Conservation (phyloP, 1,140 invertebrate genomes). For the Adelges cooleyi region DNA sequence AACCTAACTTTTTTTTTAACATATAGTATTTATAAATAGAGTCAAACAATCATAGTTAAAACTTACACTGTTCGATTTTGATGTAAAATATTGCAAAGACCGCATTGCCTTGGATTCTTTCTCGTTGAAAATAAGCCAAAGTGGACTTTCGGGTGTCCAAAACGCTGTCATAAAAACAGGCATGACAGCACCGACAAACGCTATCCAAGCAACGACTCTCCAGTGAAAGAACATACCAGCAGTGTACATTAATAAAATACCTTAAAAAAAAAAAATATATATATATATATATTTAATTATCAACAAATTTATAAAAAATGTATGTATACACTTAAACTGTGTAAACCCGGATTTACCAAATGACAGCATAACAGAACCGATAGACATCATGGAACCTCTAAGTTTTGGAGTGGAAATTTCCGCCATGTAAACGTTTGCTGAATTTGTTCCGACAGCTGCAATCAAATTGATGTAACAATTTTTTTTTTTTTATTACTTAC, state of each 20-base stretch:
- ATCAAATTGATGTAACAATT: slow-evolving; percentile 13
- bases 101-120: slow-evolving; percentile 43
- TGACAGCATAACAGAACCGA: slow-evolving; percentile 44
- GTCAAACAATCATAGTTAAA: too few species aligned
- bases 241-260: slow-evolving; percentile 41
- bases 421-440: slow-evolving; percentile 51
- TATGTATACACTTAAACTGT: too few species aligned
- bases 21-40: too few species aligned
- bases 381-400: slow-evolving; percentile 45
- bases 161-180: slow-evolving; percentile 45
- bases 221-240: slow-evolving; percentile 49
- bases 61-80: background rate
- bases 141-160: slow-evolving; percentile 56
- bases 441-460: slow-evolving; percentile 44
- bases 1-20: too few species aligned
- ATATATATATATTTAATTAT: too few species aligned
- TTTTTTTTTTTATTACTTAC: background rate
- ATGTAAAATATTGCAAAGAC: slow-evolving; percentile 27
- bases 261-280: background rate
- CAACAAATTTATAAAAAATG: too few species aligned
- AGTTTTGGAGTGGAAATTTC: slow-evolving; percentile 48
- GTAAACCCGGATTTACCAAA: slow-evolving; percentile 43
- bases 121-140: slow-evolving; percentile 48
- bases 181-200: slow-evolving; percentile 44
- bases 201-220: slow-evolving; percentile 46